Evolutionary conservation across 2,113 vertebrate species (phyloP), one percentile per base, ranked within the genome.

Genomic region (Gallinago undulata): DNA sequence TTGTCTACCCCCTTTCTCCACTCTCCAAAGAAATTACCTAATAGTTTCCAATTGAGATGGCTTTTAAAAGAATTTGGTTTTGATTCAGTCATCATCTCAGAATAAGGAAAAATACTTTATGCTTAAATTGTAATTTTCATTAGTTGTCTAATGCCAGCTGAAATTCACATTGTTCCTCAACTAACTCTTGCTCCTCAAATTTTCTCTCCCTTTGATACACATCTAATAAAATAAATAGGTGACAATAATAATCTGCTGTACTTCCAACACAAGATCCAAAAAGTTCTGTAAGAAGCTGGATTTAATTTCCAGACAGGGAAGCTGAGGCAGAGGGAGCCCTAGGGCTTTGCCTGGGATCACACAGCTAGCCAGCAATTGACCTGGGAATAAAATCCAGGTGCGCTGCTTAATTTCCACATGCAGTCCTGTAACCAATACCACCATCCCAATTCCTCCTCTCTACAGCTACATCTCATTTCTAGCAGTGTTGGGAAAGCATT

Each of bases 1-100:
- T 84, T 33, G 7, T 74, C 94, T 91, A 33, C n/a, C 45, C 28
- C 30, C n/a, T 80, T 79, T 82, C 69, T 70, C n/a, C 87, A 21
- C 53, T 78, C 70, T 84, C 84, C 50, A 48, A 94, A 96, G 69
- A 87, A 84, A 94, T 91, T 87, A 94, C 63, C 70, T 94, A 95
- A 96, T 74, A 87, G 84, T 89, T 96, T 94, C 92, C 94, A 91
- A 89, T 19, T 56, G 89, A 87, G 62, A 39, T 55, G 81, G 45
- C 73, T 91, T 91, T 97, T 66, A 25, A 94, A 95, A 76, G n/a
- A 79, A 87, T 74, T 93, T 93, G 57, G 33, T 4, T 79, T 95
- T 85, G 86, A 82, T 87, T 94, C 45, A 79, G 28, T 62, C 48
- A 62, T 66, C 73, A 27, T 78, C 76, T 77, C 76, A 83, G 84